Evolutionary conservation across 2,113 vertebrate genomes (phyloP), one percentile per base, ranked within the genome.

Genomic region (Odontophorus gujanensis): DNA sequence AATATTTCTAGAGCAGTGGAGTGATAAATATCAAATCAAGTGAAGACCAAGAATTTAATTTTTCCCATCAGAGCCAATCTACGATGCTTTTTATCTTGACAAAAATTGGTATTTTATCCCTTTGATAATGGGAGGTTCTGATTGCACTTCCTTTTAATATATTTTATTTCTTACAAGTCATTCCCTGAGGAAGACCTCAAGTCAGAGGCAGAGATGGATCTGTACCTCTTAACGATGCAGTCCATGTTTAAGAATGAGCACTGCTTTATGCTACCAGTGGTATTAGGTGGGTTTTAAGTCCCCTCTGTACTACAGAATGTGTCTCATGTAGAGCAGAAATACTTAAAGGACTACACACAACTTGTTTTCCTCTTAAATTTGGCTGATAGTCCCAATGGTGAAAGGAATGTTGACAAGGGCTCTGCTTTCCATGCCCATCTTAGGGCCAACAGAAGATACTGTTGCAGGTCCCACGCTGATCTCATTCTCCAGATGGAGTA

Each of bases 1-100:
- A 92, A 95, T 94, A 87, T 97, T 91, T 97, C 92, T 96, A 72
- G 68, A 90, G 93, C 83, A 94, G 92, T 94, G 78, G 76, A 96
- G 74, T 92, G 97, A 97, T 97, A 97, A 97, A 97, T 96, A 97
- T 94, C 95, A 96, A 97, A 97, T 97, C 94, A 97, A 96, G 93
- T 69, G 74, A 90, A 95, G 76, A 90, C 80, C 48, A 96, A 94
- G 85, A 97, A 96, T 96, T 96, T 97, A 96, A 97, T 97, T 97
- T 97, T 94, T 95, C 81, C 94, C 94, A 96, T 97, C 93, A 94
- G 90, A 92, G 28, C 55, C 91, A 92, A 97, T 97, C 90, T 95
- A 76, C 82, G 84, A 93, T 96, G 93, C 82, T 13, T 98, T 97
- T 95, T 96, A 92, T 96, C 96, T 92, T 96, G 94, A 97, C 90